Base-by-base conservation (phyloP, 2,797 vertebrate species). In the Tenualosa ilisha region DNA sequence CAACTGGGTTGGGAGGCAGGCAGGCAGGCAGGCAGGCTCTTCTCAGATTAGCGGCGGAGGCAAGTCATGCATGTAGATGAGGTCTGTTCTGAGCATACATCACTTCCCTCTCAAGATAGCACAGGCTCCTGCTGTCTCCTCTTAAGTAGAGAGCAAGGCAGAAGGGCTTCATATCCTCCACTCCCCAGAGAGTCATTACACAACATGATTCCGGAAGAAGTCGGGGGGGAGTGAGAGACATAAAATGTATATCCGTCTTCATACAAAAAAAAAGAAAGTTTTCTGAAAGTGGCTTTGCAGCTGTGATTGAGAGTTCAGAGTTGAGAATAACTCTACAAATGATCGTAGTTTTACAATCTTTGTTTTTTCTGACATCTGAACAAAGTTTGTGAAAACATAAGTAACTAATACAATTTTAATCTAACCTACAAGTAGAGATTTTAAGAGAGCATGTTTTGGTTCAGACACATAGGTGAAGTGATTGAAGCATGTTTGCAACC, bases 1-100 rank as follows among this genome's bases (percentile, higher is more conserved):
- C 26, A 65, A 65, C 63, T 65, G 63, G 63, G 63, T 26, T 65
- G 63, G 63, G 63, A 72, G n/a, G 49, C n/a, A 84, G 50, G 75
- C 63, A 72, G n/a, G 49, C n/a, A 84, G 50, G 75, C 63, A 65
- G 24, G n/a, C 9, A 65, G 24, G n/a, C n/a, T 2, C 61, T 20
- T 63, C 63, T 65, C 11, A n/a, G 26, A 65, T 24, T 65, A 65
- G 63, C 20, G n/a, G 11, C 1, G 63, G n/a, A 65, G 63, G 26
- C 26, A 65, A 65, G 63, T 65, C 63, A 65, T 65, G 63, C 63
- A 65, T 65, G 26, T 26, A 24, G 26, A 65, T 65, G 63, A 65
- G 63, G 63, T 24, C 63, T 65, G 63, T 65, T 31, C 63, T 3
- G 20, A 56, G 54, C 17, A 65, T 53, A 65, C 63, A 26, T 65